Conservation (phyloP, 2,113 vertebrate species). For the Rutilus rutilus region DNA sequence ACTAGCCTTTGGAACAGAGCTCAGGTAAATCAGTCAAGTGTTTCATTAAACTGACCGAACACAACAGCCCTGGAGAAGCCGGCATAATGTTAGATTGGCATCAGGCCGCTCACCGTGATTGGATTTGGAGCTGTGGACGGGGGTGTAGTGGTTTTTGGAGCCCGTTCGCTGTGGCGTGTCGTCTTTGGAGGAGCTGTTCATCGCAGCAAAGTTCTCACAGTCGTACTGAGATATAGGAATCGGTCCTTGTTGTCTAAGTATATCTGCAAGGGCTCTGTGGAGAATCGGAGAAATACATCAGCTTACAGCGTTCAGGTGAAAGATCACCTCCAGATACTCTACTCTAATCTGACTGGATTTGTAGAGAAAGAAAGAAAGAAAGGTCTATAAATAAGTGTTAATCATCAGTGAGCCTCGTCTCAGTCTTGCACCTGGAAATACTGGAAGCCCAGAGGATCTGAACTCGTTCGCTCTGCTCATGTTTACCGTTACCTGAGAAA, state of each 20-base stretch:
- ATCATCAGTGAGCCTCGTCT: slow-evolving; percentile 8
- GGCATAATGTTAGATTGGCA: background rate
- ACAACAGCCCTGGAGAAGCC: no score
- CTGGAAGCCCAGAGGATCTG: slow-evolving; percentile 47
- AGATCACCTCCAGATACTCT: slow-evolving; percentile 59
- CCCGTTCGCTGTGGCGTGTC: slow-evolving; percentile 91
- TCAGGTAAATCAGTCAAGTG: background rate
- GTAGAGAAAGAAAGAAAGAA: background rate
- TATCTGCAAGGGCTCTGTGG: slow-evolving; percentile 95
- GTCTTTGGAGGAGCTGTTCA: slow-evolving; percentile 96
- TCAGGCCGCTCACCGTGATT: slow-evolving; percentile 83
- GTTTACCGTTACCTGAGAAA: slow-evolving; percentile 55
- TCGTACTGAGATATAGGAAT: slow-evolving; percentile 98
- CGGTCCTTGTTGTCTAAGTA: slow-evolving; percentile 97
- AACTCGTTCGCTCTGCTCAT: slow-evolving; percentile 53
- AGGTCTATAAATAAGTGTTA: background rate
- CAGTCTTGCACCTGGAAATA: slow-evolving; percentile 68
- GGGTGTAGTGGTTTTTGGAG: slow-evolving; percentile 98
- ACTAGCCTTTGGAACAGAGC: background rate
- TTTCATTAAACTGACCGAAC: background rate
- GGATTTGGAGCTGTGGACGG: slow-evolving; percentile 89
- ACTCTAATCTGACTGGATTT: background rate
- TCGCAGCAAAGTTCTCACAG: slow-evolving; percentile 95
- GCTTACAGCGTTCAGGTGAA: background rate
- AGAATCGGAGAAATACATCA: slow-evolving; percentile 15